A percentile compares a stretch with the other conserved stretches of the same genome.
Evolutionary conservation across 1,140 invertebrate species (phyloP).

Genomic region (Stegodyphus mimosarum): DNA sequence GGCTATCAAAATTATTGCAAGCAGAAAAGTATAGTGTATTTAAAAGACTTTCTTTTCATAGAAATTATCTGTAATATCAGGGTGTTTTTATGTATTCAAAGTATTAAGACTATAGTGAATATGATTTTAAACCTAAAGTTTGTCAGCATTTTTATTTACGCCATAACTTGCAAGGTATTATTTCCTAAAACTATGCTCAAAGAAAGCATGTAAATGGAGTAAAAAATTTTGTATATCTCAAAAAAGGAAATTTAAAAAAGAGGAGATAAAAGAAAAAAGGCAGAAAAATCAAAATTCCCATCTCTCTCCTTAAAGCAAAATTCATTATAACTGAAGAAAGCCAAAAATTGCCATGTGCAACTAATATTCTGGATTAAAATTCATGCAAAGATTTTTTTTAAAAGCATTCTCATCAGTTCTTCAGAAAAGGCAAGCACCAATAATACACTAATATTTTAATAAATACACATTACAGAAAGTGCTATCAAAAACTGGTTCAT

Average conservation of each 20-base stretch:
- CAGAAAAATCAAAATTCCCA: not conserved
- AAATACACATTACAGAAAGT: not conserved
- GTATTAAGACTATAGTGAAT: too few species aligned
- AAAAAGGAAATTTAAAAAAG: not conserved
- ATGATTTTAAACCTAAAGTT: too few species aligned
- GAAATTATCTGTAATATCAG: too few species aligned
- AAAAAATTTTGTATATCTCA: not conserved
- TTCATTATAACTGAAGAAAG: constrained; percentile 1
- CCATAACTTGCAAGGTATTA: too few species aligned
- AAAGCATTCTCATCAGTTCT: constrained; percentile 34
- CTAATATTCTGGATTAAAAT: constrained; percentile 27
- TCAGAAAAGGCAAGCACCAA: constrained; percentile 59
- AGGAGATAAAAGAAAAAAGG: not conserved
- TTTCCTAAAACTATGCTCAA: not conserved
- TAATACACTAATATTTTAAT: constrained; percentile 12
- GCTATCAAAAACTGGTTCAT: not conserved
- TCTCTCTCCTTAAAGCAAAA: constrained; percentile 17
- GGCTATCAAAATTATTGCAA: too few species aligned
- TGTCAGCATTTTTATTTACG: too few species aligned
- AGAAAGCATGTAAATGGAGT: not conserved
- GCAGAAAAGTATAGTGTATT: too few species aligned
- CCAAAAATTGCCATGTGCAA: constrained; percentile 36
- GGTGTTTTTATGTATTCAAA: too few species aligned
- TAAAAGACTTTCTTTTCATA: too few species aligned
- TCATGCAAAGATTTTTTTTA: constrained; percentile 34